Percentiles rank a stretch among this genome's conserved stretches.
Conservation (phyloP, 1,140 invertebrate species). For the Drosophila virilis region DNA sequence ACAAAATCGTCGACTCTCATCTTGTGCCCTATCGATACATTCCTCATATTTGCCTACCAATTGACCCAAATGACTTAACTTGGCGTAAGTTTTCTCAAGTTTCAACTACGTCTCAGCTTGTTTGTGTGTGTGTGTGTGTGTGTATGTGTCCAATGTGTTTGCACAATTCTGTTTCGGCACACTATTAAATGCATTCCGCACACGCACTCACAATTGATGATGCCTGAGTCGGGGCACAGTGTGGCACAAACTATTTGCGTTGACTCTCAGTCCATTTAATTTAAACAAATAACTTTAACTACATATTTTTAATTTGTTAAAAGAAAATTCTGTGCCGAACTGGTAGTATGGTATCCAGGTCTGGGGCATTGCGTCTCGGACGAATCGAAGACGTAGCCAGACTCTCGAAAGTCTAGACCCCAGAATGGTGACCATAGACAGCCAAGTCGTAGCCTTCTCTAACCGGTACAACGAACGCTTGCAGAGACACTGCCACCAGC, state of each 20-base stretch:
- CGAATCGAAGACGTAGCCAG: too few relatives aligned
- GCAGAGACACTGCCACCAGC: too few relatives aligned
- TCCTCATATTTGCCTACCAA: neutral
- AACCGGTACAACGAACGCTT: too few relatives aligned
- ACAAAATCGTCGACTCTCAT: slow-evolving; percentile 22
- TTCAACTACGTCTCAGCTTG: neutral
- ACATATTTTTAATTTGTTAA: too few relatives aligned
- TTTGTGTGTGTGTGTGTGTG: slow-evolving; percentile 2
- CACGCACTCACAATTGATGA: slow-evolving; percentile 43
- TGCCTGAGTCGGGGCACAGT: slow-evolving; percentile 13
- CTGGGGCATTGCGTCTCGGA: too few relatives aligned
- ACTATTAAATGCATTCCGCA: slow-evolving; percentile 66
- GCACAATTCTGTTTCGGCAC: slow-evolving; percentile 28
- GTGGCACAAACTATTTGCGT: neutral
- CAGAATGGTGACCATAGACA: too few relatives aligned
- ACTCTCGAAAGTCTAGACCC: too few relatives aligned
- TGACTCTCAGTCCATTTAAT: too few relatives aligned
- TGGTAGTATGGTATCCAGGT: too few relatives aligned
- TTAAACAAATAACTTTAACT: neutral
- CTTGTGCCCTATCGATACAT: slow-evolving; percentile 3
- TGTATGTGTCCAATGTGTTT: slow-evolving; percentile 11
- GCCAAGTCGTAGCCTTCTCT: too few relatives aligned
- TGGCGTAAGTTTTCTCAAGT: slow-evolving; percentile 52
- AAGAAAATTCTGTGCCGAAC: too few relatives aligned
- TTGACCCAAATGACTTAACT: slow-evolving; percentile 59